Evolutionary conservation across 2,797 vertebrate genomes (phyloP).

Genomic region (Scomberomorus guttatus): DNA sequence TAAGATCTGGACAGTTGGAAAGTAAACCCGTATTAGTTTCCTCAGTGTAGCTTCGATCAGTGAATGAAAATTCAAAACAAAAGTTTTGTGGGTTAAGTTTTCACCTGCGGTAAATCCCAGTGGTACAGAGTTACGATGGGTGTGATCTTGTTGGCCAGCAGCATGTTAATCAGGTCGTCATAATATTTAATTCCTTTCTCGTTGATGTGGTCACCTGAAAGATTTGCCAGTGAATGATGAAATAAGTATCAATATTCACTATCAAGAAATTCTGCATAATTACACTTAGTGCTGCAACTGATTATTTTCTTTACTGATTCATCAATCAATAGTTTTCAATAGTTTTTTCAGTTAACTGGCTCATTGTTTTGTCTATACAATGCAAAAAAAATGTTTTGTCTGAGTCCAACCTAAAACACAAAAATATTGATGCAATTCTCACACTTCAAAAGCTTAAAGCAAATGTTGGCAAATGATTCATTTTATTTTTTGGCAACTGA

Average conservation of each 20-base stretch:
- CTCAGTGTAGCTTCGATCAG: background rate
- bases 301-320: background rate
- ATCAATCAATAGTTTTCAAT: no score
- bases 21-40: rapidly evolving
- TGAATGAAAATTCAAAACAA: background rate
- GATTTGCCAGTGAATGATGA: background rate
- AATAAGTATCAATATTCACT: background rate
- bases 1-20: constrained; percentile 81
- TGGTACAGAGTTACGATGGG: constrained; percentile 93
- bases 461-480: no score
- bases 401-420: no score
- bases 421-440: no score
- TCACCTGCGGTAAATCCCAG: constrained; percentile 94
- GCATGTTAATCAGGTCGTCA: constrained; percentile 87
- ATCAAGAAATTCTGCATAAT: background rate
- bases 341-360: no score
- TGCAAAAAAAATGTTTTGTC: background rate
- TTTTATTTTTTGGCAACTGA: no score
- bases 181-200: constrained; percentile 92
- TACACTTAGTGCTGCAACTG: background rate
- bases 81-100: constrained; percentile 6
- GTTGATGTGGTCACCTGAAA: constrained; percentile 89
- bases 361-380: background rate
- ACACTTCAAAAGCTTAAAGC: no score
- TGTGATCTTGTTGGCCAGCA: constrained; percentile 91